Base-by-base conservation (phyloP, 1,140 invertebrate genomes). In the Caenorhabditis briggsae region DNA sequence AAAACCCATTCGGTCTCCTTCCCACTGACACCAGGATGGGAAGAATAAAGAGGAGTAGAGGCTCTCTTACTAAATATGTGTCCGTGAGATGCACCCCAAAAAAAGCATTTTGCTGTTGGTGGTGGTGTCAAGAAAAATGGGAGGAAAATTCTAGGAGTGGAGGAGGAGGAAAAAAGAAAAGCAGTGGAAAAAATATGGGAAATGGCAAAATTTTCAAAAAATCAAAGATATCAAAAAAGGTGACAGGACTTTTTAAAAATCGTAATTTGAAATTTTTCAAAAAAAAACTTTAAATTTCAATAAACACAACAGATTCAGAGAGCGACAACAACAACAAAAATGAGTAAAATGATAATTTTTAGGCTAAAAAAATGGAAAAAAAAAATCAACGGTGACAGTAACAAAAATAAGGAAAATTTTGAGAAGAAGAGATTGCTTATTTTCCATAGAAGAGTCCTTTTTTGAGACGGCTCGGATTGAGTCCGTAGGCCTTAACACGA, bases 401-500 rank as follows among this genome's bases (percentile, higher is more conserved):
- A 85, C 41, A 56, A 50, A 85, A 56, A 12, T 83, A 1, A n/a
- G 5, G 9, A 8, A 23, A 23, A 65, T n/a, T 33, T 2, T 50
- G 3, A 53, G 33, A 41, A 82, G 9, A 46, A 12, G 8, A 20
- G 64, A 23, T 5, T n/a, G 23, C 43, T 78, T 50, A 78, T 78
- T 48, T 6, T 53, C 86, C 88, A 46, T 85, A 84, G 41, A 53
- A 20, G 5, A 87, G 53, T 50, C 82, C 82, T 25, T 87, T 87
- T 61, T 90, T 95, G 85, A 95, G 96, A 91, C 97, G 97, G 89
- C 96, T 96, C 0, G 96, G 96, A 94, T 97, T 97, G 59, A 97
- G 95, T 86, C 96, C 96, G 93, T 96, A 98, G 0, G 96, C 96
- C 91, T 95, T 94, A 0, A 98, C 93, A 88, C 97, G 94, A 86